Base-by-base conservation (phyloP, 1,140 invertebrate genomes). In the Planococcus citri region DNA sequence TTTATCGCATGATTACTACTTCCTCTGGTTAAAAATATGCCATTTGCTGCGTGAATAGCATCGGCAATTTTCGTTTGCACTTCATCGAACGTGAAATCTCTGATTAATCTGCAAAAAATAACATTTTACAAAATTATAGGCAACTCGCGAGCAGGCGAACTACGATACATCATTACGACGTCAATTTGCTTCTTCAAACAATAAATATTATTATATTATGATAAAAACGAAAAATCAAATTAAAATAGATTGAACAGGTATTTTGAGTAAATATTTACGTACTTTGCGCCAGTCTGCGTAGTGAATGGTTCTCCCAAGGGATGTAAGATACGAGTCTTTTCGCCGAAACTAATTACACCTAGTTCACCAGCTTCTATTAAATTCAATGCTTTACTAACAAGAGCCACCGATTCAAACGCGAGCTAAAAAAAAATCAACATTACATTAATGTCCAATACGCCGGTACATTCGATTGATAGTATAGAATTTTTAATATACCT, bases 351-450 rank as follows among this genome's bases (percentile, higher is more conserved):
- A 20, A 97, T 80, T 10, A 99, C 87, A 8, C 87, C 86, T 4
- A 99, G 79, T 75, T 97, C 86, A 1, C 97, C 97, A 72, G 92
- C 92, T 82, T 99, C 96, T 6, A 99, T 81, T 51, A 98, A 83
- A 2, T 88, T 90, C 64, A 99, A 81, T 0, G 96, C 95, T 81
- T 90, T 87, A 1, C 93, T 93, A 10, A 99, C 90, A 17, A 98
- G 79, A 0, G 94, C 91, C 1, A 99, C 81, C 21, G 95, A 94
- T 77, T 99, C 94, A 77, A 97, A 94, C 0, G 96, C 94, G 64
- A 99, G 80, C 80, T 87, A 76, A 58, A 75, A 74, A 70, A 24
- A 69, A 71, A 72, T 21, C 72, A 70, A 27, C 9, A 33, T 29
- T 57, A 21, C 57, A 64, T 64, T 20, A 17, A 1, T n/a, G 61